Evolutionary conservation across 35 echinoderm and acorn worm genomes (phyloP).

Genomic region (Chiridota heheva): DNA sequence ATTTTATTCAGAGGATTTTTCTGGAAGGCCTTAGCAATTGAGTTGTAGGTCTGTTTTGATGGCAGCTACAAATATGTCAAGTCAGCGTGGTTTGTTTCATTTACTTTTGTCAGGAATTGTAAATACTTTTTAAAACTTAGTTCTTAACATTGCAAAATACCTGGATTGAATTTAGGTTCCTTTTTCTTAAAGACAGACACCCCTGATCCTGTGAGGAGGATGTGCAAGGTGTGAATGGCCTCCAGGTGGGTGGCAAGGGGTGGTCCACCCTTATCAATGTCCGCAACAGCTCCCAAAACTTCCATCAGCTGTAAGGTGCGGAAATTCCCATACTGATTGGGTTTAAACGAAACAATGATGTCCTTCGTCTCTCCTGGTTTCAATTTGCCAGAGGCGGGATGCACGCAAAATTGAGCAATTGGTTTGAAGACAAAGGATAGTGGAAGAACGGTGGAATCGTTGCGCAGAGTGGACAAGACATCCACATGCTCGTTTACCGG

Average conservation of each 20-base stretch:
- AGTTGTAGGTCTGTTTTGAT: too few relatives aligned
- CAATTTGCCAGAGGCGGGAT: constrained; percentile 73
- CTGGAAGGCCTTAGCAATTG: too few relatives aligned
- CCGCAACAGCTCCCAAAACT: constrained; percentile 70
- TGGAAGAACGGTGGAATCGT: constrained; percentile 82
- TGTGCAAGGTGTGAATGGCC: constrained; percentile 78
- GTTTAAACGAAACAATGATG: constrained; percentile 94
- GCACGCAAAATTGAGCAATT: constrained; percentile 77
- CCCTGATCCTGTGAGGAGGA: constrained; percentile 65
- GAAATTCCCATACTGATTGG: constrained; percentile 94
- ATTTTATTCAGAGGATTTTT: too few relatives aligned
- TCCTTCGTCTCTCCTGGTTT: constrained; percentile 80
- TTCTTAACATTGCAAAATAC: constrained; percentile 42
- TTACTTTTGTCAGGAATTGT: too few relatives aligned
- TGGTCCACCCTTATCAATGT: constrained; percentile 3
- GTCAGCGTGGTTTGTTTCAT: too few relatives aligned
- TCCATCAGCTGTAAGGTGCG: constrained; percentile 67
- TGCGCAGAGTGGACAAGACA: constrained; percentile 76
- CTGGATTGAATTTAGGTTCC: constrained; percentile 95
- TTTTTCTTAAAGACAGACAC: constrained; percentile 76
- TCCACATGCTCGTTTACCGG: constrained; percentile 88
- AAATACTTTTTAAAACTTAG: too few relatives aligned
- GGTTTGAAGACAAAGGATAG: constrained; percentile 68
- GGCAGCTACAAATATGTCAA: too few relatives aligned
- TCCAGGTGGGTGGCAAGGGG: constrained; percentile 57